A percentile compares a stretch with the other conserved stretches of the same genome.
phyloP scores from a whole-genome alignment of 2,113 vertebrate genomes.

The Prionailurus viverrinus region DNA sequence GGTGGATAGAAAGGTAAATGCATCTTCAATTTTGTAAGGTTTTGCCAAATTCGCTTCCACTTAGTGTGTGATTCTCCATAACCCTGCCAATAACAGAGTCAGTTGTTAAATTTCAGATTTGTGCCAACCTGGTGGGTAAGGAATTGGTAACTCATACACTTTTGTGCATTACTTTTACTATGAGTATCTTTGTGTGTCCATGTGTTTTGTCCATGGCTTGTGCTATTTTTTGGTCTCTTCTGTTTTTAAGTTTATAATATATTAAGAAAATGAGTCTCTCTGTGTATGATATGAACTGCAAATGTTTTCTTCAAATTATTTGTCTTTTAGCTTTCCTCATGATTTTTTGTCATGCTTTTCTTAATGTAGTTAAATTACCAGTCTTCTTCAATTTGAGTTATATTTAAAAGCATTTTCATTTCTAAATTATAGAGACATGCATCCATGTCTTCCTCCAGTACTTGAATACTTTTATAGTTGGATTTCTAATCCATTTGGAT shows the following conservation, averaged over 20 bases:
- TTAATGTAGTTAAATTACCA: not conserved
- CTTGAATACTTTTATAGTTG: not conserved
- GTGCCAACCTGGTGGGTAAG: not conserved
- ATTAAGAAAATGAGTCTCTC: not conserved
- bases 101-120: not conserved
- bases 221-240: not conserved
- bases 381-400: not conserved
- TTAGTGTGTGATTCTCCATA: not conserved
- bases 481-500: not conserved
- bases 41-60: not conserved
- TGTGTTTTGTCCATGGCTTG: not conserved
- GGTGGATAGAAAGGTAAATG: not conserved
- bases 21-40: not conserved
- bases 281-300: not conserved
- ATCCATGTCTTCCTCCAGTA: not conserved
- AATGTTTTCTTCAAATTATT: not conserved
- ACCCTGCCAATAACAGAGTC: not conserved
- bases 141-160: not conserved
- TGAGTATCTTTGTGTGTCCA: not conserved
- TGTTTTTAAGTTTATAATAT: not conserved
- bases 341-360: conserved; percentile 16
- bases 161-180: not conserved
- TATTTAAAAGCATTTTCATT: not conserved
- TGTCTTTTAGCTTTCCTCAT: not conserved
- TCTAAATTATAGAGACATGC: not conserved